Evolutionary conservation across 2,797 vertebrate species (phyloP), one percentile per base, ranked within the genome.

Genomic region (Emys orbicularis): DNA sequence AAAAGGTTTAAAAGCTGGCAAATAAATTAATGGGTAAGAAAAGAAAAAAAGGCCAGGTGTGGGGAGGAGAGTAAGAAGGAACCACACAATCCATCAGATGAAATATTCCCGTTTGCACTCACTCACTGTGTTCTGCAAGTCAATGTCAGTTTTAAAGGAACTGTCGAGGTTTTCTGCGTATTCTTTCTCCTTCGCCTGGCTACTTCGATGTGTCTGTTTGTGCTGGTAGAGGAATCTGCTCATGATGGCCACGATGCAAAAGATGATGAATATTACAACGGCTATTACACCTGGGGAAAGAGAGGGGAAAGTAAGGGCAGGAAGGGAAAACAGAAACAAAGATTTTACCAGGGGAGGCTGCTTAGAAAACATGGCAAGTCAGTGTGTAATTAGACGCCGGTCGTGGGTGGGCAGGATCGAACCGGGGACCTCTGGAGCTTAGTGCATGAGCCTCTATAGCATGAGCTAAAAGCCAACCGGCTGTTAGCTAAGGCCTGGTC

Each of bases 41-140:
- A 93, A 92, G 57, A 86, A 93, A 2, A 49, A 44, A 89, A 87
- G 84, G 57, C 87, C 18, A 34, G 29, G 57, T 81, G 86, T 59
- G 87, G 76, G 74, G 93, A 10, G 88, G 94, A 95, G 83, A 95
- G 81, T 92, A 92, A 95, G 50, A 94, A 91, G 89, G 93, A 95
- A 94, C 90, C 95, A 84, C 85, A 59, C 34, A 90, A 95, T 96
- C 96, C 95, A 90, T 99, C 98, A 99, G 98, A 99, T 99, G 98
- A 99, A 99, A 98, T 99, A 99, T 95, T 99, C 99, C 97, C 99
- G 99, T 98, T 99, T 99, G 98, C 98, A 99, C 96, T 99, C 99
- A 96, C 98, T 99, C 97, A 99, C 98, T 93, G 99, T 96, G 97
- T 98, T 99, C 98, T 99, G 99, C 94, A 99, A 99, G 98, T 99